phyloP scores from a whole-genome alignment of 2,888 invertebrate species.

The Morpho deidamia region DNA sequence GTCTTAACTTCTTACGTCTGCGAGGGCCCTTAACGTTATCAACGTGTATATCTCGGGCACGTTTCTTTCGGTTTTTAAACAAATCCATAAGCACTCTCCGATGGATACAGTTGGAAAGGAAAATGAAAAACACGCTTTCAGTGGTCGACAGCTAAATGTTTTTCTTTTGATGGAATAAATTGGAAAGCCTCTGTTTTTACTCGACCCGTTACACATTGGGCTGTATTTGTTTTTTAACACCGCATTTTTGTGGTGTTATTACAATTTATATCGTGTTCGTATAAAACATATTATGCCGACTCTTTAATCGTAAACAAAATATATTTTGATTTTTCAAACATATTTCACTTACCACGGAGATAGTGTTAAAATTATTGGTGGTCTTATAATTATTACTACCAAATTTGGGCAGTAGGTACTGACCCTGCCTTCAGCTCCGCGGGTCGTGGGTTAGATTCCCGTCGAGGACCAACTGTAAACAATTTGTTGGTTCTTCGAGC shows the following conservation, averaged over 20 bases:
- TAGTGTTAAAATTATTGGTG: too few species aligned
- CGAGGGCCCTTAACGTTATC: not conserved
- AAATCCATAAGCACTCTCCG: slow-evolving; percentile 29
- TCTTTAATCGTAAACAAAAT: too few species aligned
- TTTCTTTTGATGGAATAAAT: slow-evolving; percentile 47
- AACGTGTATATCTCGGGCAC: slow-evolving; percentile 4
- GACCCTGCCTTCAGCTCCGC: too few species aligned
- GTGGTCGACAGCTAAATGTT: slow-evolving; percentile 46
- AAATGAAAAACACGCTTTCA: slow-evolving; percentile 41
- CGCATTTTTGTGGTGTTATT: not conserved
- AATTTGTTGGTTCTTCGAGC: too few species aligned
- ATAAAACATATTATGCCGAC: too few species aligned
- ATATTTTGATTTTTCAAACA: too few species aligned
- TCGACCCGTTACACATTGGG: slow-evolving; percentile 25
- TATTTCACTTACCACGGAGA: too few species aligned
- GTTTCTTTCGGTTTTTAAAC: slow-evolving; percentile 19
- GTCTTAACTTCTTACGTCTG: not conserved
- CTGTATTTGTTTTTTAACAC: not conserved
- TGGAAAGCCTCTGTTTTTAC: slow-evolving; percentile 49
- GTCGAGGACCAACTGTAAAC: too few species aligned
- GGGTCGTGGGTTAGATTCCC: too few species aligned
- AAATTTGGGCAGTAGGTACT: too few species aligned
- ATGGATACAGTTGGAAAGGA: slow-evolving; percentile 26
- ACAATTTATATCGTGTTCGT: too few species aligned
- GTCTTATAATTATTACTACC: too few species aligned